Evolutionary conservation across 1,140 invertebrate species (phyloP).

Genomic region (Augochlora pura): DNA sequence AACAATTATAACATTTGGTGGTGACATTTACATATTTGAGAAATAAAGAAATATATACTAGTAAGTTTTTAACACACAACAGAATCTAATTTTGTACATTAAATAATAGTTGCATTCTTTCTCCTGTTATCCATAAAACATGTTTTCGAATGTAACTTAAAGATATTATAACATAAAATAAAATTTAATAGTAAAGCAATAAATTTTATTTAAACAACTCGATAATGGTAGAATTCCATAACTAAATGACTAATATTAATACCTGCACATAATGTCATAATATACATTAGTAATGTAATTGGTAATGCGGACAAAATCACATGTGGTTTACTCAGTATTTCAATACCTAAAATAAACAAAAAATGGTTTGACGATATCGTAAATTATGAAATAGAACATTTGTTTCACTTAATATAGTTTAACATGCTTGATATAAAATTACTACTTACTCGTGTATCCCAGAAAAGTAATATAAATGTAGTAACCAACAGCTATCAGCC

Average conservation of each 20-base stretch:
- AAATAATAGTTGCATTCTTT: not conserved
- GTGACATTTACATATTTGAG: not conserved
- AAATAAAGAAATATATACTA: not conserved
- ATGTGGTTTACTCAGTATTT: conserved; percentile 93
- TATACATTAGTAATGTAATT: conserved; percentile 88
- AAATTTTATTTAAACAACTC: conserved; percentile 78
- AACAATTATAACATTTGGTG: not conserved
- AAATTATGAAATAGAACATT: too few species aligned
- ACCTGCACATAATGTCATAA: conserved; percentile 86
- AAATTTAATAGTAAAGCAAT: conserved; percentile 18
- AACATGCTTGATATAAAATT: conserved; percentile 82
- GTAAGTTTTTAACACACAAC: not conserved
- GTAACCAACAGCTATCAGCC: conserved; percentile 94
- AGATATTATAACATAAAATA: conserved; percentile 4
- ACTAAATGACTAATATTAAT: conserved; percentile 88
- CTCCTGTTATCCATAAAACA: not conserved
- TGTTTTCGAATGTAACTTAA: not conserved
- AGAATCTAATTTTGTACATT: not conserved
- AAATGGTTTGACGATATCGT: not conserved
- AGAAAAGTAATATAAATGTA: conserved; percentile 99
- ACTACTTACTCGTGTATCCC: conserved; percentile 95
- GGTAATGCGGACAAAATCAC: conserved; percentile 93
- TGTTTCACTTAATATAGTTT: not conserved
- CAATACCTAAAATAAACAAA: conserved; percentile 87
- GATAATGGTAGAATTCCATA: conserved; percentile 90